phyloP scores from a whole-genome alignment of 2,888 invertebrate species.

The Meliscaeva auricollis region DNA sequence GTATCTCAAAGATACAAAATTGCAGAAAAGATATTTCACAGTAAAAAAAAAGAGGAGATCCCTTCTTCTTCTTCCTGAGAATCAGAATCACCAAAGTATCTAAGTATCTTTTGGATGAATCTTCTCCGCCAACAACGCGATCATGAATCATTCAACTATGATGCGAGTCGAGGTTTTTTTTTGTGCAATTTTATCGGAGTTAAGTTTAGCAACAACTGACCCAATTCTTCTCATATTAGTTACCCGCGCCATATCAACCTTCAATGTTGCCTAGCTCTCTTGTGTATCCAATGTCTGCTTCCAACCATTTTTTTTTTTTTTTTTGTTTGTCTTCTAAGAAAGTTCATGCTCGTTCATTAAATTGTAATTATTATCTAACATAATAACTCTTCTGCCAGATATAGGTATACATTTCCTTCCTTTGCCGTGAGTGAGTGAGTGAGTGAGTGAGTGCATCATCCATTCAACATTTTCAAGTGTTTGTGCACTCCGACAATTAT shows the following conservation, averaged over 20 bases:
- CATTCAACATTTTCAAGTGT: conserved; percentile 42
- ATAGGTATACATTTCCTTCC: conserved; percentile 46
- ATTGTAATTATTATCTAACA: conserved; percentile 77
- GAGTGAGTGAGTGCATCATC: no score
- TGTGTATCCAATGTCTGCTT: neutral
- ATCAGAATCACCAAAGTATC: conserved; percentile 59
- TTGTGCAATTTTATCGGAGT: conserved; percentile 56
- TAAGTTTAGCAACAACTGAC: conserved; percentile 55
- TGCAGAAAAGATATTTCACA: conserved; percentile 40
- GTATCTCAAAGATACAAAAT: conserved; percentile 42
- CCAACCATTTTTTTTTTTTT: conserved; percentile 3
- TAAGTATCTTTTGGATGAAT: conserved; percentile 74
- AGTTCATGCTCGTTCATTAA: conserved; percentile 78
- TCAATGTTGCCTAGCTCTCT: conserved; percentile 18
- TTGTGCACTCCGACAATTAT: conserved; percentile 72
- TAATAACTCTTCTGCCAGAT: conserved; percentile 66
- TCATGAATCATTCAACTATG: conserved; percentile 73
- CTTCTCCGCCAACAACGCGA: conserved; percentile 63
- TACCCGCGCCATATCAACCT: conserved; percentile 43
- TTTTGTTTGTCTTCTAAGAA: conserved; percentile 43
- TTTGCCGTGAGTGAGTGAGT: no score
- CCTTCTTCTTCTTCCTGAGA: conserved; percentile 50
- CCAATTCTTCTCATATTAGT: conserved; percentile 63
- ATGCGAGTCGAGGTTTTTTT: conserved; percentile 29
- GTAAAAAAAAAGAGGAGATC: conserved; percentile 38